Percentiles rank a stretch among this genome's conserved stretches.
These are phyloP conservation scores for Rotaria socialis DNA, from an alignment of 2,888 invertebrate genomes.

Conservation along the genomic window DNA sequence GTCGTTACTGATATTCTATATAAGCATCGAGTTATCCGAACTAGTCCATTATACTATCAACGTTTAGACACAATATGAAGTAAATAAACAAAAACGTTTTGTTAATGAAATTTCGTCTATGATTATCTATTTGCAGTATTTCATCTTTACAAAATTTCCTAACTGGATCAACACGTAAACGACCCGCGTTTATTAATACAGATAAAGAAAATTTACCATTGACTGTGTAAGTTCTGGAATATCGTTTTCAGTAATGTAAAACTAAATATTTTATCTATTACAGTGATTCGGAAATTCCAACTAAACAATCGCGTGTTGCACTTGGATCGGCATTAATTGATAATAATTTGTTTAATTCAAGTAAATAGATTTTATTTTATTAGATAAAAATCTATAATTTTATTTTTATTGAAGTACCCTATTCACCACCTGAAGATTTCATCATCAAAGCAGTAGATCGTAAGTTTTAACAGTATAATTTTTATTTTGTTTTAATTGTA, in stretches of 20 bases:
- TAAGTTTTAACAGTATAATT: not conserved
- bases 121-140: not conserved
- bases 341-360: not conserved
- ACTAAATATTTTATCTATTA: not conserved
- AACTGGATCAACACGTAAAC: not conserved
- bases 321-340: not conserved
- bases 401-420: not conserved
- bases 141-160: not conserved
- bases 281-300: not conserved
- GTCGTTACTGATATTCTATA: not conserved
- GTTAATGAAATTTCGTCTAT: not conserved
- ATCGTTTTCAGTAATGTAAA: not conserved
- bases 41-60: not conserved
- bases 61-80: not conserved
- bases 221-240: not conserved
- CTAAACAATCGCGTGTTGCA: not conserved
- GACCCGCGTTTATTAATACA: not conserved
- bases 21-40: not conserved
- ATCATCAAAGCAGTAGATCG: not conserved
- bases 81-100: not conserved
- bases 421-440: constrained; percentile 3
- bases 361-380: not conserved
- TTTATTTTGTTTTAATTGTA: too few relatives aligned
- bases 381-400: not conserved
- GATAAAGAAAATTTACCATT: not conserved